phyloP scores from a whole-genome alignment of 1,140 invertebrate genomes.

The Leptoteleia sp. region DNA sequence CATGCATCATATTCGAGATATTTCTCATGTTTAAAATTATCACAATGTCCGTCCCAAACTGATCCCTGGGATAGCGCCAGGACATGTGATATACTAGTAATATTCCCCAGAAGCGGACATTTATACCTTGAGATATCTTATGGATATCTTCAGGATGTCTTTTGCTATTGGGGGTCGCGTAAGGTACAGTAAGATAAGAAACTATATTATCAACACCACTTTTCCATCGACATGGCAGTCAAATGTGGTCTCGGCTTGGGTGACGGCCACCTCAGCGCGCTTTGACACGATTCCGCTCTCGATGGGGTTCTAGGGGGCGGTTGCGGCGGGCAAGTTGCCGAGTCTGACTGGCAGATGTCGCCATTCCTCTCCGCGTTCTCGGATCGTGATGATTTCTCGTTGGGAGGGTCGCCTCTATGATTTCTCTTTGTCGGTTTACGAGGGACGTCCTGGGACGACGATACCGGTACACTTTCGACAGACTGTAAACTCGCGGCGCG shows the following conservation, averaged over 20 bases:
- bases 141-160: too few relatives aligned
- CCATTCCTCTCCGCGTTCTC: conserved; percentile 58
- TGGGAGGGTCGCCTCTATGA: conserved; percentile 81
- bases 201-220: conserved; percentile 74
- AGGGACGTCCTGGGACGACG: conserved; percentile 68
- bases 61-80: too few relatives aligned
- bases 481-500: conserved; percentile 90
- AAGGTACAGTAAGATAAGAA: too few relatives aligned
- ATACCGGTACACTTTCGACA: conserved; percentile 81
- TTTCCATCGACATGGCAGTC: conserved; percentile 74
- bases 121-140: too few relatives aligned
- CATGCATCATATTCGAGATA: too few relatives aligned
- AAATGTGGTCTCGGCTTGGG: conserved; percentile 76
- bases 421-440: conserved; percentile 82
- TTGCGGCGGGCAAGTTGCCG: conserved; percentile 63
- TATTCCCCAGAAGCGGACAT: too few relatives aligned
- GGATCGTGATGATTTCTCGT: conserved; percentile 55
- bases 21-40: too few relatives aligned
- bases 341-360: conserved; percentile 59
- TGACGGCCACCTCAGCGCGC: conserved; percentile 78
- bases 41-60: too few relatives aligned
- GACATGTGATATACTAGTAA: too few relatives aligned
- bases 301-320: conserved; percentile 77
- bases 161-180: too few relatives aligned
- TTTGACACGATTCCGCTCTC: conserved; percentile 80